These are phyloP conservation scores for Drepana arcuata DNA, from an alignment of 1,140 invertebrate genomes.

Conservation along the genomic window DNA sequence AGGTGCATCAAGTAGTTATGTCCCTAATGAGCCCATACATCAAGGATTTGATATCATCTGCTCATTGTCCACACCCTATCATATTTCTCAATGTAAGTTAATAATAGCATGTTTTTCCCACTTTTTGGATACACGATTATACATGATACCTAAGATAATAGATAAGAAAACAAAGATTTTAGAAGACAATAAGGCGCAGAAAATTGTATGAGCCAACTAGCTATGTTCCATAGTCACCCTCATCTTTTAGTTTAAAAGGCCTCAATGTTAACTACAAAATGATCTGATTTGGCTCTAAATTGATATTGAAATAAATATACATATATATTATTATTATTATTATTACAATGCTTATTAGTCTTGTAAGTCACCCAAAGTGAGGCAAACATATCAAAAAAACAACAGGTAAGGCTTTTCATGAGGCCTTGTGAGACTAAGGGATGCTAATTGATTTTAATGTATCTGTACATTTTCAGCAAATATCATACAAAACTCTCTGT, in stretches of 20 bases:
- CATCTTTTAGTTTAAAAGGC: not conserved
- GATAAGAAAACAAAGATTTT: not conserved
- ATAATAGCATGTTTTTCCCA: not conserved
- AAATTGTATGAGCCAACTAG: not conserved
- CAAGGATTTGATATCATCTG: slow-evolving; percentile 79
- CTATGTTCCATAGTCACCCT: too few species aligned
- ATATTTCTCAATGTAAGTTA: slow-evolving; percentile 70
- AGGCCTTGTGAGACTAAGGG: not conserved
- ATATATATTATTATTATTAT: too few species aligned
- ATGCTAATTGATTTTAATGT: not conserved
- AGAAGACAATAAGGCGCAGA: not conserved
- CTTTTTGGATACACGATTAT: not conserved
- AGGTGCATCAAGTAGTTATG: slow-evolving; percentile 81
- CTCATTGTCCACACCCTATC: slow-evolving; percentile 83
- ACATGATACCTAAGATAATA: not conserved
- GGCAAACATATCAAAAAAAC: not conserved
- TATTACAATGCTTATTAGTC: too few species aligned
- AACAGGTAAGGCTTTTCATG: not conserved
- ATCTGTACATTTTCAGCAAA: slow-evolving; percentile 25
- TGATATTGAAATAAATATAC: too few species aligned
- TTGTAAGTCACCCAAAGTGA: too few species aligned
- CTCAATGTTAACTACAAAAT: not conserved
- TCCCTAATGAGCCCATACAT: slow-evolving; percentile 82
- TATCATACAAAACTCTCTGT: slow-evolving; percentile 38
- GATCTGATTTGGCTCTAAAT: too few species aligned